Evolutionary conservation across 2,113 vertebrate genomes (phyloP).

Genomic region (Platanista minor): DNA sequence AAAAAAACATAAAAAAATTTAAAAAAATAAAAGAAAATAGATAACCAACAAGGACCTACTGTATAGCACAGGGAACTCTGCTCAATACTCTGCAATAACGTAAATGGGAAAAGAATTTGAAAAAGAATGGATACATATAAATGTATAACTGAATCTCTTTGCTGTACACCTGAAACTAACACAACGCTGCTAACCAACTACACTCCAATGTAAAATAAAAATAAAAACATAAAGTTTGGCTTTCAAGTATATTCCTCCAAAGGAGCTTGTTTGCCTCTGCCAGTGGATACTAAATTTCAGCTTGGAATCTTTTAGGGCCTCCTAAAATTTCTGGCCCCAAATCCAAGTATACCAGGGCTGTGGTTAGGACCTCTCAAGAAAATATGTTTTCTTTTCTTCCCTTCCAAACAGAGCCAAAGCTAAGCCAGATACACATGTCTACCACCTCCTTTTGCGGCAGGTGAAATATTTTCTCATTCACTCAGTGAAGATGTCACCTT

Average conservation of each 20-base stretch:
- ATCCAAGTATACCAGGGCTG: neutral
- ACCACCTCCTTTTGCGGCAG: neutral
- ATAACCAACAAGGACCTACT: neutral
- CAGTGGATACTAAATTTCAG: neutral
- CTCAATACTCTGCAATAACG: neutral
- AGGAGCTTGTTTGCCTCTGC: constrained; percentile 5
- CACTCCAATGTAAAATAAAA: neutral
- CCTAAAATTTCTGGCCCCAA: constrained; percentile 13
- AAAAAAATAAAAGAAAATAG: too few species aligned
- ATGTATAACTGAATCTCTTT: neutral
- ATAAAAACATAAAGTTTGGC: neutral
- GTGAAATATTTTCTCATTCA: neutral
- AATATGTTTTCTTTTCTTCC: neutral
- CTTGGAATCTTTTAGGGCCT: neutral
- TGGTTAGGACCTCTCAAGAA: neutral
- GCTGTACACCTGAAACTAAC: neutral
- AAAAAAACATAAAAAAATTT: too few species aligned
- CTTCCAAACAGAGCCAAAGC: neutral
- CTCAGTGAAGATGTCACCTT: neutral
- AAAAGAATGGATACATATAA: too few species aligned
- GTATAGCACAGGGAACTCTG: neutral
- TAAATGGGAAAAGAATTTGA: neutral
- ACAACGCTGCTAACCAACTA: neutral
- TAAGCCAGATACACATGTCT: neutral
- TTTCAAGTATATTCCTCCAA: constrained; percentile 19